Evolutionary conservation across 2,113 vertebrate genomes (phyloP), one percentile per base, ranked within the genome.

Genomic region (Merops nubicus): DNA sequence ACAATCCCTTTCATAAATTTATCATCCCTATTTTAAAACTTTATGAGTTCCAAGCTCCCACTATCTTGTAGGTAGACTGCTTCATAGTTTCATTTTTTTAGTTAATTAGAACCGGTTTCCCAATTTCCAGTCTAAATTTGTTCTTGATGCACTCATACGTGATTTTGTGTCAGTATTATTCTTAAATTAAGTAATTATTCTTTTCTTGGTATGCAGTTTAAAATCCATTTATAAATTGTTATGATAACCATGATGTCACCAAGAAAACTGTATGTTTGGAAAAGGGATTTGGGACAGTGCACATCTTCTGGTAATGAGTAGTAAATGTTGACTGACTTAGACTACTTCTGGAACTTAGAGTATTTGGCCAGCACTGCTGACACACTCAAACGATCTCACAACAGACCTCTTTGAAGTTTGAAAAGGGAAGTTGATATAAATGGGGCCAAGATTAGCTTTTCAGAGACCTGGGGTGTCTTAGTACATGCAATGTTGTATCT

Each of bases 361-460:
- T 92, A 93, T 92, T 89, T 96, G 92, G 77, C 95, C 93, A 29
- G 63, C 74, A 31, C 45, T 59, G 21, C 42, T 77, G 60, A 91
- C 96, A 81, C 64, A 74, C 68, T 94, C 89, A 89, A 87, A 67
- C 36, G 19, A 26, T 26, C 86, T 94, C 81, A 78, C 47, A 74
- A 63, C 36, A 60, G 48, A 77, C 33, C 59, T 86, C 47, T 89
- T 59, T 23, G 31, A 70, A 80, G 54, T 87, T 63, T 69, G 50
- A 89, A 91, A 84, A 57, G 89, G 91, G 53, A 88, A 88, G 59
- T 73, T 76, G 15, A 72, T 34, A 18, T 65, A 81, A 93, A 50
- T 26, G 34, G 29, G 47, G 26, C n/a, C 36, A 82, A 50, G 65
- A 95, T 79, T 85, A 93, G 34, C 77, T 72, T 87, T 84, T 89